Evolutionary conservation across 2,113 vertebrate species (phyloP), one percentile per base, ranked within the genome.

Genomic region (Notothenia rossii): DNA sequence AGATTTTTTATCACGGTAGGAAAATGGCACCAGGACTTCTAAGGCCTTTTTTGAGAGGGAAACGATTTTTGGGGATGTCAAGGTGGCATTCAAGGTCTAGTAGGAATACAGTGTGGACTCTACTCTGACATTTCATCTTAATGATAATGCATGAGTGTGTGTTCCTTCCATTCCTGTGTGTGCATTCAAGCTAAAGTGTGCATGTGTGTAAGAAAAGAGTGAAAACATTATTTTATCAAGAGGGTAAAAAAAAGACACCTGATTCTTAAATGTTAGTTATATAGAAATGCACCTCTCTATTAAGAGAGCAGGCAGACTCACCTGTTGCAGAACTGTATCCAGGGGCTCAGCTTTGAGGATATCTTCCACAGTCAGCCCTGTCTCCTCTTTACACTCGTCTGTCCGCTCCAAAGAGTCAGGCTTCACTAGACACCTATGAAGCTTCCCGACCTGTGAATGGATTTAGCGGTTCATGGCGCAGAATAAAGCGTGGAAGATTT

Each of bases 311-410:
- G 36, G 36, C 7, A 7, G 36, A 62, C 94, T 97, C 94, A 99
- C 98, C 97, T 99, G 96, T 25, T 97, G 96, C 77, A 99, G 93
- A 75, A 96, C 96, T 71, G 95, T 95, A 84, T 98, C 98, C 93
- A 99, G 93, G 0, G 96, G 96, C 69, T 98, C 97, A 3, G 97
- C 98, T 83, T 96, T 95, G 80, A 92, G 61, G 78, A 99, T 1
- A 59, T 97, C 96, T 33, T 98, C 97, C 33, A 95, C 60, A 10
- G 90, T 96, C 90, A 99, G 91, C 5, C 96, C 96, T 0, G 95
- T 98, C 68, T 96, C 96, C 86, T 98, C 97, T 0, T 95, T 95
- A 77, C 97, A 96, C 85, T 97, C 94, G 1, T 98, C 96, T 33
- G 96, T 97, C 90, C 99, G 89, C 11, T 98, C 97, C 88, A 96